Evolutionary conservation across 2,113 vertebrate species (phyloP), one percentile per base, ranked within the genome.

Genomic region (Piaya cayana): DNA sequence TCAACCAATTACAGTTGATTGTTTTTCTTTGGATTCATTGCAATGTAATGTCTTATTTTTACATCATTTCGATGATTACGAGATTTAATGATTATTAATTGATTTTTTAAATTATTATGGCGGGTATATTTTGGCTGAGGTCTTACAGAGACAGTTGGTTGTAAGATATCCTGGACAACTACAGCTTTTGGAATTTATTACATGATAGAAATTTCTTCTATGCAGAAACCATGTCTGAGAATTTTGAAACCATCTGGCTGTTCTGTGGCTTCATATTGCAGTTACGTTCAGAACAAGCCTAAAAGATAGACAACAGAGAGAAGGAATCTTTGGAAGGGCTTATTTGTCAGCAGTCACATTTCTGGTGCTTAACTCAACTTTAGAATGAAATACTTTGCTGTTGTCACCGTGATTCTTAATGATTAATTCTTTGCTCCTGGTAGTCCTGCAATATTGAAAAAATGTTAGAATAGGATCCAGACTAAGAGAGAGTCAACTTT

Each of bases 371-470:
- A 85, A 23, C 37, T 63, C 81, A 78, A 20, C 81, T 87, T 91
- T 53, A 75, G 34, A 30, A 80, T 72, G 9, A 91, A 94, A 82
- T 62, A 36, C 55, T 80, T 91, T 39, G 69, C 67, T 85, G 75
- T 88, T 82, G 70, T 91, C 82, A 77, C 75, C 55, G 29, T 74
- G 67, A 86, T 87, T 93, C 90, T 88, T 88, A 93, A 63, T 74
- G 82, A 95, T 90, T 95, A 90, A 77, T 90, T 94, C 75, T 88
- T 91, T 81, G 71, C 84, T 93, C 9, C 82, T 90, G 91, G 90
- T 90, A 90, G 70, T 91, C 50, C 63, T 69, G 55, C 70, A 87
- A 82, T 96, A 93, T 90, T 81, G 82, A 86, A 88, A 88, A 81
- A 88, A 91, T 90, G 50, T 63, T 88, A 56, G 94, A 95, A 90